Base-by-base conservation (phyloP, 2,888 invertebrate species). In the Sericinus montela region DNA sequence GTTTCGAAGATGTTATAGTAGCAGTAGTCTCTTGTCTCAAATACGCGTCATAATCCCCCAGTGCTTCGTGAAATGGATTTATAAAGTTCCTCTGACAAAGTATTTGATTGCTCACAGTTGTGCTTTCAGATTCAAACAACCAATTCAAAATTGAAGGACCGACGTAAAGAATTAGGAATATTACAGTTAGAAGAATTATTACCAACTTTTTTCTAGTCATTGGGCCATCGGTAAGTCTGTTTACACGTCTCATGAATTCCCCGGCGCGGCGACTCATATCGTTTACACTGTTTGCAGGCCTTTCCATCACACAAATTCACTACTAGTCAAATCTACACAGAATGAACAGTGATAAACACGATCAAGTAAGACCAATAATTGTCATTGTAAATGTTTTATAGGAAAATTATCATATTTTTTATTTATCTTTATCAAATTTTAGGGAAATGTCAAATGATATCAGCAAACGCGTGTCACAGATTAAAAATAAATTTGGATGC, bases 41-140 rank as follows among this genome's bases (percentile, higher is more conserved):
- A 66, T 93, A 93, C 7, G 92, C 93, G 68, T 94, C 93, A 67
- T 92, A 93, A 53, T 93, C 91, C n/a, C 77, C 75, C 23, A 91
- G 78, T 63, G 92, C 91, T 5, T 88, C 74, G 57, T 91, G 88
- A 65, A 92, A 93, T 28, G 91, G 90, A 42, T 88, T 88, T 55
- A 95, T 65, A 54, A 92, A 91, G 65, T 92, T 92, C 51, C 90
- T 91, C 69, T 94, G 91, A 69, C 94, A 94, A 51, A 90, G 77
- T 61, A 91, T 91, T 53, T 93, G 79, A 38, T 83, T 83, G 60
- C 83, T 85, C 56, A 59, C 75, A 51, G 75, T 75, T 52, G 82
- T 71, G 36, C 80, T 83, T 51, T 89, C 86, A 23, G 82, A 75
- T 51, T 82, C 83, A 56, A 92, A 91, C 25, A 93, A 63, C 90